phyloP scores from a whole-genome alignment of 2,797 vertebrate species.

The Liasis olivaceus region DNA sequence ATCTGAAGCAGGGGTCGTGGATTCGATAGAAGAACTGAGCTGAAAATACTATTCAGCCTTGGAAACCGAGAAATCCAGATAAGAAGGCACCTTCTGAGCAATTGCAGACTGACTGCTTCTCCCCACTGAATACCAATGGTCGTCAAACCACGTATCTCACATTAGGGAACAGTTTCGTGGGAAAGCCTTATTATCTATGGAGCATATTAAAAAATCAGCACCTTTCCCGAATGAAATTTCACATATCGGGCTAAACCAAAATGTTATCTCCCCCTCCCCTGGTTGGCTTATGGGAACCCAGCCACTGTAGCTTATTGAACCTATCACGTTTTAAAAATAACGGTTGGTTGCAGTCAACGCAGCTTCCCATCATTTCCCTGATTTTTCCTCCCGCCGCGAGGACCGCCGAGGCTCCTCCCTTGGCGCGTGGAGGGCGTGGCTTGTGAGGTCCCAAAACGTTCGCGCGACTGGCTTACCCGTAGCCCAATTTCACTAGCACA shows the following conservation, averaged over 20 bases:
- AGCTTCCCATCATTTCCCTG: neutral
- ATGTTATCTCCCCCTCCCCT: neutral
- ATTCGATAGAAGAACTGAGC: neutral
- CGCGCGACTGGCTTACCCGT: neutral
- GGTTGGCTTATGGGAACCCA: neutral
- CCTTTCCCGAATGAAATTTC: neutral
- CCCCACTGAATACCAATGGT: neutral
- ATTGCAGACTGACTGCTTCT: neutral
- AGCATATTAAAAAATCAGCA: neutral
- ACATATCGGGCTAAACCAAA: neutral
- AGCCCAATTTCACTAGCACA: neutral
- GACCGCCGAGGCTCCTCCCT: neutral
- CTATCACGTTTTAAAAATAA: neutral
- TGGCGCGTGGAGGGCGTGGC: neutral
- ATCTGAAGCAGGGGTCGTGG: neutral
- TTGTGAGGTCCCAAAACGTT: neutral
- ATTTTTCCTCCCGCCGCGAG: neutral
- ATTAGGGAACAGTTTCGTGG: neutral
- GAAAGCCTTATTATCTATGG: neutral
- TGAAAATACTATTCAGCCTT: neutral
- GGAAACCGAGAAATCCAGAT: neutral
- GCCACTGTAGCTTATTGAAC: neutral
- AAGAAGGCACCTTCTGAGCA: neutral
- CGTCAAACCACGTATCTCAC: neutral
- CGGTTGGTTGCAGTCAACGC: neutral